Base-by-base conservation (phyloP, 2,797 vertebrate genomes). In the Chelonia mydas region DNA sequence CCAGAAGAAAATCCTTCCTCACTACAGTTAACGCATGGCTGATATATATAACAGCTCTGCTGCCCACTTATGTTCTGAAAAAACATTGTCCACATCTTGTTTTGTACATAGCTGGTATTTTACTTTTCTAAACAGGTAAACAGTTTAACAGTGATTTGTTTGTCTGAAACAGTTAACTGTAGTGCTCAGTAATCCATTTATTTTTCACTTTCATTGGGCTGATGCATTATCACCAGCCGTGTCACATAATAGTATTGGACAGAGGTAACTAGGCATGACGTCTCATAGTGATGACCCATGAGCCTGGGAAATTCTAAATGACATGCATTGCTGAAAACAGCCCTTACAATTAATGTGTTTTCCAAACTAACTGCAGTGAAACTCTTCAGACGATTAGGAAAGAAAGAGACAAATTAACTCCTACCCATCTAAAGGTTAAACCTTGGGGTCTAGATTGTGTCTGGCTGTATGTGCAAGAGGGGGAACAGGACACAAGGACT, bases 231-330 rank as follows among this genome's bases (percentile, higher is more conserved):
- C 13, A 93, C 95, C 55, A 94, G 47, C 68, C 54, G n/a, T 87
- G 83, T 91, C 83, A 91, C 2, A 1, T 88, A 90, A 77, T 72
- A 89, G 5, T 53, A 94, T 88, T 0, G 5, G 59, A 65, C 33
- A 91, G 95, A 96, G 82, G 15, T 95, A 97, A 95, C 74, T 86
- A 94, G 78, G 54, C 86, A 83, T 94, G 89, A 86, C 15, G 3
- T 74, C 65, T 88, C 77, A 21, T 86, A 94, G 83, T 82, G 84
- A 96, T 93, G 80, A 83, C 88, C 76, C 68, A 84, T 89, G 57
- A 93, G 49, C 65, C 45, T 85, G n/a, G 91, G 92, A 97, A 94
- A 94, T 94, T 91, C n/a, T 93, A 84, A 94, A 92, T 83, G 68
- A 61, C 47, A 94, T 11, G 41, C 84, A 84, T 82, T 95, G 50